Conservation (phyloP, 1,140 invertebrate genomes). For the Dendrolimus punctatus region DNA sequence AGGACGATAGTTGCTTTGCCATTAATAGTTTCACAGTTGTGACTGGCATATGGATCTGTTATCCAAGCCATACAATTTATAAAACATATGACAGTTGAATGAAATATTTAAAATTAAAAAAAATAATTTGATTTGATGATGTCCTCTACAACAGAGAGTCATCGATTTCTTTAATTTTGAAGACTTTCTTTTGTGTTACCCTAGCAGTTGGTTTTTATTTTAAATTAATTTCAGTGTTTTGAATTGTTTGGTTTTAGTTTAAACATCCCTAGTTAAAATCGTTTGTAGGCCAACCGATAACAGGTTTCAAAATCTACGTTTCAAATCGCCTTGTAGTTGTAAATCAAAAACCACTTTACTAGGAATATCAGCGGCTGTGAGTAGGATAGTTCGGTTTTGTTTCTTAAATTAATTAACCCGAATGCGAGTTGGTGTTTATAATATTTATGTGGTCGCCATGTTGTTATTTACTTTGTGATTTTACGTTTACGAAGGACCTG, state of each 20-base stretch:
- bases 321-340: too few relatives aligned
- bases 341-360: too few relatives aligned
- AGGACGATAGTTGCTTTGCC: too few relatives aligned
- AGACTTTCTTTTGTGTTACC: slow-evolving; percentile 30
- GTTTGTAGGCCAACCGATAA: slow-evolving; percentile 9
- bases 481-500: slow-evolving; percentile 21
- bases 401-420: slow-evolving; percentile 10
- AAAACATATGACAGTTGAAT: too few relatives aligned
- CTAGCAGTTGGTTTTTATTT: slow-evolving; percentile 20
- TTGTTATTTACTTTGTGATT: slow-evolving; percentile 63
- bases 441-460: slow-evolving; percentile 52
- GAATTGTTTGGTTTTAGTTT: slow-evolving; percentile 14
- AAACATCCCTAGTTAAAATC: slow-evolving; percentile 11
- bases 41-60: too few relatives aligned
- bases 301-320: background rate
- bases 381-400: slow-evolving; percentile 12
- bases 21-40: too few relatives aligned
- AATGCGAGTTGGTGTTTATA: slow-evolving; percentile 15
- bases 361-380: slow-evolving; percentile 25
- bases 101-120: slow-evolving; percentile 7
- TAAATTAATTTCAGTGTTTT: slow-evolving; percentile 21
- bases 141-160: slow-evolving; percentile 26
- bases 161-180: slow-evolving; percentile 43
- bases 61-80: too few relatives aligned
- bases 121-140: slow-evolving; percentile 21